These are phyloP conservation scores for Cryptoleucopteryx plumbea DNA, from an alignment of 2,113 vertebrate genomes.

Conservation along the genomic window DNA sequence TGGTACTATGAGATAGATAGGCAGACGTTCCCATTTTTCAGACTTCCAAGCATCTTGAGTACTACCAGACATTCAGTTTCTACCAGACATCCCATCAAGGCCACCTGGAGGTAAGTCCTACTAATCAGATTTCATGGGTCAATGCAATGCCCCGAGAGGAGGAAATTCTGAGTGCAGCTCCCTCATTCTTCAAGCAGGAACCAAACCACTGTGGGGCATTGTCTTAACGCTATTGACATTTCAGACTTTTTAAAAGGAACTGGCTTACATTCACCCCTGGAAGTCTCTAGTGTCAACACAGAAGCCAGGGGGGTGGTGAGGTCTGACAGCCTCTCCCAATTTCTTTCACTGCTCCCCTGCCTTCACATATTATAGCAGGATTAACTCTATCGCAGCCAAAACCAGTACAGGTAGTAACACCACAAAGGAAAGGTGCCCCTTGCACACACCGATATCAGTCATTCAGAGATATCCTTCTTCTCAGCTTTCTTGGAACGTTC, in stretches of 20 bases:
- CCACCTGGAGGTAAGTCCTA: constrained; percentile 27
- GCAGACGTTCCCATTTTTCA: background rate
- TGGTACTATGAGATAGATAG: background rate
- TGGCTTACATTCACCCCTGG: background rate
- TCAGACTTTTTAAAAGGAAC: background rate
- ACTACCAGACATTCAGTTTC: background rate
- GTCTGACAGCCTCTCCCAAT: background rate
- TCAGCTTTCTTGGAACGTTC: background rate
- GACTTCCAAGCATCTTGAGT: background rate
- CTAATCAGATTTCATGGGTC: constrained; percentile 59
- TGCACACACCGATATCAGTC: background rate
- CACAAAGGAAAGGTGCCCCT: background rate
- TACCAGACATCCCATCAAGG: background rate
- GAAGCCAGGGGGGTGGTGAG: background rate
- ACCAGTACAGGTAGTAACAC: background rate
- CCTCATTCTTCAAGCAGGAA: background rate
- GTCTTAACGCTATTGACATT: constrained; percentile 1
- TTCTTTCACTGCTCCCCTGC: background rate
- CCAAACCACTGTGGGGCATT: background rate
- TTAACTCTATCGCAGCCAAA: background rate
- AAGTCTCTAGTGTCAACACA: background rate
- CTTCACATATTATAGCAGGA: background rate
- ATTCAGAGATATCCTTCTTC: background rate
- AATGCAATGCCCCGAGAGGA: background rate
- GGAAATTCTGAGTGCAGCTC: background rate